Percentiles rank a stretch among this genome's conserved stretches.
These are phyloP conservation scores for Morpho helenor DNA, from an alignment of 2,888 invertebrate genomes.

Conservation along the genomic window DNA sequence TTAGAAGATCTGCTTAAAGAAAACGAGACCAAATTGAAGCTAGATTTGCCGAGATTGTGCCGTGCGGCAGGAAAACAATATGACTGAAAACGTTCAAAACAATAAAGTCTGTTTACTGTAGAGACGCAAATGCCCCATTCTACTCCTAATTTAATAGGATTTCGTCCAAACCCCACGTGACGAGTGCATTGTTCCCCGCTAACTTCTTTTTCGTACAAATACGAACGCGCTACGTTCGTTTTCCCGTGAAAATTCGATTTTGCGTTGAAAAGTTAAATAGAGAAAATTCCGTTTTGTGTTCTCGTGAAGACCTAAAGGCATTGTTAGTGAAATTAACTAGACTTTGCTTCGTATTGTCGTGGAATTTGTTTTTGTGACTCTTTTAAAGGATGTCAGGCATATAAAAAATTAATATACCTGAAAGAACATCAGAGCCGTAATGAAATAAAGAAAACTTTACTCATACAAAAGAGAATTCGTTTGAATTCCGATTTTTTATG, in stretches of 20 bases:
- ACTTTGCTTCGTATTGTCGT: background rate
- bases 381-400: too few species aligned
- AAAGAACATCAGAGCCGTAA: too few species aligned
- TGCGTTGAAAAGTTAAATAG: slow-evolving; percentile 25
- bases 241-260: slow-evolving; percentile 32
- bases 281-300: slow-evolving; percentile 4
- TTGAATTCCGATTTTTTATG: too few species aligned
- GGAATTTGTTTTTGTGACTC: too few species aligned
- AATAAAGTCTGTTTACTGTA: slow-evolving; percentile 29
- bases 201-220: slow-evolving; percentile 30
- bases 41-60: slow-evolving; percentile 15
- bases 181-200: slow-evolving; percentile 43
- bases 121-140: slow-evolving; percentile 30
- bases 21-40: slow-evolving; percentile 22
- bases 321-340: slow-evolving; percentile 12
- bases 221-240: slow-evolving; percentile 26
- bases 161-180: slow-evolving; percentile 40
- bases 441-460: too few species aligned
- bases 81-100: slow-evolving; percentile 24
- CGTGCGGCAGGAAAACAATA: slow-evolving; percentile 26
- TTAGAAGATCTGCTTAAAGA: background rate
- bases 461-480: too few species aligned
- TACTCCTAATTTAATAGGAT: slow-evolving; percentile 44
- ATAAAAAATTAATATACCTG: too few species aligned
- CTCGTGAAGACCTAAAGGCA: slow-evolving; percentile 6